Base-by-base conservation (phyloP, 2,113 vertebrate species). In the Copsychus sechellarum region DNA sequence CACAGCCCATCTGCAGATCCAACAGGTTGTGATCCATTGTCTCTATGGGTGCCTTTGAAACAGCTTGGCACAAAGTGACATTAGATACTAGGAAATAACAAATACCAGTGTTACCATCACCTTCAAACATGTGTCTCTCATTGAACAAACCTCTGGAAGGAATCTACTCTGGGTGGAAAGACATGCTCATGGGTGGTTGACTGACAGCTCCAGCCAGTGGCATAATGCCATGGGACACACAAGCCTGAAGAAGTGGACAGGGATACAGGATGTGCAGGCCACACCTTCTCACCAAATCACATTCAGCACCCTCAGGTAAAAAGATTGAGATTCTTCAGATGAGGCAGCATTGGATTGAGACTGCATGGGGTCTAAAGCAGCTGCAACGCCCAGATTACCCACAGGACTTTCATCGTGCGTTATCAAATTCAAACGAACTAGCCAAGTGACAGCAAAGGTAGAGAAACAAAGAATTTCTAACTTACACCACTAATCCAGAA, bases 131-230 rank as follows among this genome's bases (percentile, higher is more conserved):
- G 13, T 25, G 24, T 47, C 38, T 90, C 21, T 56, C 38, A n/a
- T 51, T 3, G 14, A 33, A 58, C 8, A 69, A 57, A 51, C 12
- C 14, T 58, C 47, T 33, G n/a, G 45, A 69, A 88, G 80, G 36
- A 87, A 65, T 36, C 19, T 50, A 5, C 10, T 48, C 42, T 53
- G 20, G 5, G 8, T 50, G 9, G 24, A 70, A 86, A 84, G 66
- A n/a, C 0, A 0, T 45, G 36, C 15, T 50, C 47, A 43, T 2
- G 28, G 67, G 42, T 26, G 43, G 22, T 0, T 77, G 42, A 57
- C 28, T 54, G 79, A 61, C 47, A 89, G 9, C 53, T 74, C 20
- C 38, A 60, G 47, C 34, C 2, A 1, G 25, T 16, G 25, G 16
- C 12, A 29, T 5, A 29, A 60, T 25, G 16, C 31, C 56, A 53